These are phyloP conservation scores for Phylloscopus collybita DNA, from an alignment of 2,797 vertebrate genomes.

Conservation along the genomic window DNA sequence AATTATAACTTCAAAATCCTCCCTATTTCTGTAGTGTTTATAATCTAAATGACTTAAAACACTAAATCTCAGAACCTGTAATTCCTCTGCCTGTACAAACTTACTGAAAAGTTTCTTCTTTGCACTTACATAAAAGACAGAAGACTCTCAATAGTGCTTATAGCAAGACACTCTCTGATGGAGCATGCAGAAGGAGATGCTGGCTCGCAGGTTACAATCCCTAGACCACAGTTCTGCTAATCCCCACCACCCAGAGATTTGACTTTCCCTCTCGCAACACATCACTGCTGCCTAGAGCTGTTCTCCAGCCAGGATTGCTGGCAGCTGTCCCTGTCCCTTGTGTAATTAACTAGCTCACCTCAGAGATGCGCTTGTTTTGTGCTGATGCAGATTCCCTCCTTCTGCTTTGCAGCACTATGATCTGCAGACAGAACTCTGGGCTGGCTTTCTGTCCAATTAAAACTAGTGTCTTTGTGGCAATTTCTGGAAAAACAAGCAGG, in stretches of 20 bases:
- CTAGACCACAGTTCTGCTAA: background rate
- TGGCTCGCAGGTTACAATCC: background rate
- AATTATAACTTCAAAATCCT: background rate
- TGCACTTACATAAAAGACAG: background rate
- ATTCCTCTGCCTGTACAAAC: background rate
- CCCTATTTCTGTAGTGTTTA: background rate
- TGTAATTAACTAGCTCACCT: constrained; percentile 75
- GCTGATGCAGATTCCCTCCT: constrained; percentile 58
- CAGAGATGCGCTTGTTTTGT: constrained; percentile 68
- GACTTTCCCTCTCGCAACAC: constrained; percentile 6
- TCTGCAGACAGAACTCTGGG: constrained; percentile 9
- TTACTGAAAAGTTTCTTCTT: background rate
- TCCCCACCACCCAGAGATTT: background rate
- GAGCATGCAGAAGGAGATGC: background rate
- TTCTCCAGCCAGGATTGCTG: constrained; percentile 58
- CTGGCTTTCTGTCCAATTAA: constrained; percentile 10
- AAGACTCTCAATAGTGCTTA: background rate
- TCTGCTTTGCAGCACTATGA: background rate
- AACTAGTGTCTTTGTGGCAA: constrained; percentile 36
- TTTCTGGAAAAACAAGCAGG: constrained; percentile 51
- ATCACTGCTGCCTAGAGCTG: constrained; percentile 20
- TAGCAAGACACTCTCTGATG: background rate
- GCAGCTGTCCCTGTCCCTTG: constrained; percentile 48
- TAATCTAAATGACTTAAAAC: background rate
- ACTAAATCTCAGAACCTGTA: background rate